A percentile compares a stretch with the other conserved stretches of the same genome.
These are phyloP conservation scores for Cyphotilapia sp. DNA, from an alignment of 2,113 vertebrate genomes.

Conservation along the genomic window DNA sequence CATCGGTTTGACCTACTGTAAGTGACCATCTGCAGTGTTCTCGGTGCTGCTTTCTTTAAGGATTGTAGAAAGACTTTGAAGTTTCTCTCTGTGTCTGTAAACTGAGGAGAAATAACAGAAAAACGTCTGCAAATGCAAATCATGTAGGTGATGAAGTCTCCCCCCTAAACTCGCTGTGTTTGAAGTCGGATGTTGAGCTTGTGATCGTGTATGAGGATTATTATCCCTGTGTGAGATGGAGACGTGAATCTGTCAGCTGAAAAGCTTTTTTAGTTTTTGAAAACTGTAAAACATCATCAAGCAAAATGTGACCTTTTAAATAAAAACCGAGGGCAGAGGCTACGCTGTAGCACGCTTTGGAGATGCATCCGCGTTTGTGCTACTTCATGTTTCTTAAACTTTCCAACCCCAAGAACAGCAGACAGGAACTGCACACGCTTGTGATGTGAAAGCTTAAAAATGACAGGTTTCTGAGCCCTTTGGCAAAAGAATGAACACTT, in stretches of 20 bases:
- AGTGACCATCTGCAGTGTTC: conserved; percentile 41
- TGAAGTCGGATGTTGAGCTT: neutral
- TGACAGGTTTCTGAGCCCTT: conserved; percentile 37
- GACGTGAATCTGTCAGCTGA: conserved; percentile 14
- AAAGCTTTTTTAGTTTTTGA: neutral
- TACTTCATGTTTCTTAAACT: conserved; percentile 37
- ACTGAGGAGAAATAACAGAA: neutral
- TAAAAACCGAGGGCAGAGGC: conserved; percentile 22
- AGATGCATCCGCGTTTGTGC: conserved; percentile 1
- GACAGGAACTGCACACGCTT: neutral
- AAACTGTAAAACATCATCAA: neutral
- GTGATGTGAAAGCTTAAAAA: conserved; percentile 26
- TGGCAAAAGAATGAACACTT: conserved; percentile 35
- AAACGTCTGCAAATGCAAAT: neutral
- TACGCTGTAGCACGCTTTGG: conserved; percentile 9
- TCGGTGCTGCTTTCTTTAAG: neutral
- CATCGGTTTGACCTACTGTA: conserved; percentile 57
- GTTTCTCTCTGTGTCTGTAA: neutral
- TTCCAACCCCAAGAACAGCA: neutral
- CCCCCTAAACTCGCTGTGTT: neutral
- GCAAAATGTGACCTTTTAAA: conserved; percentile 19
- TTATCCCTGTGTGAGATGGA: neutral
- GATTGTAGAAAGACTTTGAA: neutral
- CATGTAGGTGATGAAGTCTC: neutral
- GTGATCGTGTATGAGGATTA: neutral